Base-by-base conservation (phyloP, 2,113 vertebrate species). In the Thunnus maccoyii region DNA sequence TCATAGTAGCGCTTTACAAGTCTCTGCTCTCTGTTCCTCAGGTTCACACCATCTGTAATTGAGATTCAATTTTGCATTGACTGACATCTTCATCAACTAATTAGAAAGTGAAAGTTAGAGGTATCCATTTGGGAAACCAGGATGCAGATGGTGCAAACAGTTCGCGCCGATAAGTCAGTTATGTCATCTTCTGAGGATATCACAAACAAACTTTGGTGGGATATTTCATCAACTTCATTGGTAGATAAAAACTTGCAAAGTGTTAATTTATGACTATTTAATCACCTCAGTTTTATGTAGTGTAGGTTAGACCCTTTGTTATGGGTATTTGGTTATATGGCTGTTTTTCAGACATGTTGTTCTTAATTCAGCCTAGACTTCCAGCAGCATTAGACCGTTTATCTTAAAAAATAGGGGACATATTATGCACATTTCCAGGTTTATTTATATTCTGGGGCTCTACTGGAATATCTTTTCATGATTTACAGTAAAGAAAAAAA, bases 211-310 rank as follows among this genome's bases (percentile, higher is more conserved):
- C 22, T 22, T 46, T 66, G 14, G 8, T 69, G 9, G 48, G 5
- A 44, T 67, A 20, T 36, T 58, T 30, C 47, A 63, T 75, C 18
- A 52, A 27, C 14, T 62, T 25, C 22, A 30, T 54, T 48, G 14
- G 5, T 5, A 65, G 25, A 71, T 51, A 51, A 57, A 41, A 78
- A 47, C 6, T 15, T 22, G 32, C 20, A 54, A 73, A 67, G 12
- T 79, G 56, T 83, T 75, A 13, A 44, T 55, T 46, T 47, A 57
- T 80, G 30, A 65, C 75, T 76, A 76, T 72, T 87, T 77, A 62
- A 85, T 72, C 15, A 15, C 14, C 63, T 13, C 3, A 44, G 20
- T 17, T 47, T 78, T 22, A 7, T 72, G 13, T 17, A 15, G 41
- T 41, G 17, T 14, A 56, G 15, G 22, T 22, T 22, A 22, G 4